phyloP scores from a whole-genome alignment of 2,888 invertebrate genomes.

The Apantesis nais region DNA sequence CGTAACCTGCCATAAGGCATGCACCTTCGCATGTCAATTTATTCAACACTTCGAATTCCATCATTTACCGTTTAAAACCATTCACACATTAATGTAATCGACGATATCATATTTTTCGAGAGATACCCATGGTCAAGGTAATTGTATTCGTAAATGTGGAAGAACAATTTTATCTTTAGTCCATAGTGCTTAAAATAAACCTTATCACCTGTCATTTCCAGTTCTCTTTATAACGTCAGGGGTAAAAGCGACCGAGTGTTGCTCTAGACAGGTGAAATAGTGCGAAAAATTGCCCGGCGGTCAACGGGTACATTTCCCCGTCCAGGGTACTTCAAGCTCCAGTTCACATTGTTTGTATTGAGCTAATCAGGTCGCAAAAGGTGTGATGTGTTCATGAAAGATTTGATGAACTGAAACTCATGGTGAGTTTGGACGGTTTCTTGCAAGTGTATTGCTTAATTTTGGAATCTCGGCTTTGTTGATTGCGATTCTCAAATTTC shows the following conservation, averaged over 20 bases:
- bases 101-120: not conserved
- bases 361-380: slow-evolving; percentile 37
- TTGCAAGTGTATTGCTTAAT: not conserved
- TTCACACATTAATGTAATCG: not conserved
- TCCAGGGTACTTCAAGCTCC: slow-evolving; percentile 37
- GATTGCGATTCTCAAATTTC: not conserved
- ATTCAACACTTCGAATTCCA: too few species aligned
- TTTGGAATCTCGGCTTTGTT: not conserved
- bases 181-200: slow-evolving; percentile 38
- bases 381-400: slow-evolving; percentile 9
- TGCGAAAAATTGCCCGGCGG: slow-evolving; percentile 79
- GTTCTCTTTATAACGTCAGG: slow-evolving; percentile 39
- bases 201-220: slow-evolving; percentile 49
- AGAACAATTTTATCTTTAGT: slow-evolving; percentile 19
- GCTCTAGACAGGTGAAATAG: slow-evolving; percentile 81
- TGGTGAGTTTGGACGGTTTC: not conserved
- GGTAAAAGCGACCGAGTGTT: slow-evolving; percentile 65
- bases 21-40: too few species aligned
- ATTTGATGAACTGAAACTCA: not conserved
- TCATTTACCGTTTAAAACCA: not conserved
- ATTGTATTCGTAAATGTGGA: slow-evolving; percentile 5
- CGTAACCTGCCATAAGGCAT: too few species aligned
- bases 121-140: not conserved
- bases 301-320: slow-evolving; percentile 60
- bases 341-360: slow-evolving; percentile 43